Evolutionary conservation across 2,113 vertebrate genomes (phyloP).

Genomic region (Neopipo cinnamomea): DNA sequence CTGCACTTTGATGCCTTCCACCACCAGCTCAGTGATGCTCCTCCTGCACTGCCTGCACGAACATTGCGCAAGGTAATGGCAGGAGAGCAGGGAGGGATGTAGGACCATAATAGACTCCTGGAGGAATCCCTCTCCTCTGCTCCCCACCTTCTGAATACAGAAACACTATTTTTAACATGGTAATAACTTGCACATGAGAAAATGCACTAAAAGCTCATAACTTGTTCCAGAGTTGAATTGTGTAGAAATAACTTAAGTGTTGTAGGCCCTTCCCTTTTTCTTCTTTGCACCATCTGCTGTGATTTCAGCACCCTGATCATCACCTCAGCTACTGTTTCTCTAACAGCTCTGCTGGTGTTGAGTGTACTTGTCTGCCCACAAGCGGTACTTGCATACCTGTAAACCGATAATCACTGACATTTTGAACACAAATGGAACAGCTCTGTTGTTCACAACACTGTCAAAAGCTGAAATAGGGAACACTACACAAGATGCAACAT

Average conservation of each 20-base stretch:
- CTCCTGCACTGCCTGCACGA: conserved; percentile 88
- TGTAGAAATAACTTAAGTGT: fast-evolving
- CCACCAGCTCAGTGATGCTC: conserved; percentile 87
- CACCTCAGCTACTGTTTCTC: not conserved
- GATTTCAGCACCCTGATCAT: not conserved
- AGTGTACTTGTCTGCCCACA: not conserved
- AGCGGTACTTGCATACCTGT: not conserved
- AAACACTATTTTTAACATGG: not conserved
- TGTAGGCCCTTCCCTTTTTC: not conserved
- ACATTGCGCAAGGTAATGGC: conserved; percentile 88
- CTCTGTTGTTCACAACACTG: not conserved
- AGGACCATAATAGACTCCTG: not conserved
- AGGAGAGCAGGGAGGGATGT: not conserved
- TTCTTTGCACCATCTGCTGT: not conserved
- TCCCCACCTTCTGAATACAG: not conserved
- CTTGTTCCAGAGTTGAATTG: not conserved
- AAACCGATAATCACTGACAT: not conserved
- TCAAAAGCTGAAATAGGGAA: not conserved
- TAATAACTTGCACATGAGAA: not conserved
- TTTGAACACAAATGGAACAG: not conserved
- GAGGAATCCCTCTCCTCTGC: not conserved
- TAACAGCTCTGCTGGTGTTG: not conserved
- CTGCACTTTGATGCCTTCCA: conserved; percentile 95
- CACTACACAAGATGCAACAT: not conserved
- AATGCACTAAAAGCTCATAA: not conserved